Conservation (phyloP, 1,140 invertebrate genomes). For the Drosophila navojoa region DNA sequence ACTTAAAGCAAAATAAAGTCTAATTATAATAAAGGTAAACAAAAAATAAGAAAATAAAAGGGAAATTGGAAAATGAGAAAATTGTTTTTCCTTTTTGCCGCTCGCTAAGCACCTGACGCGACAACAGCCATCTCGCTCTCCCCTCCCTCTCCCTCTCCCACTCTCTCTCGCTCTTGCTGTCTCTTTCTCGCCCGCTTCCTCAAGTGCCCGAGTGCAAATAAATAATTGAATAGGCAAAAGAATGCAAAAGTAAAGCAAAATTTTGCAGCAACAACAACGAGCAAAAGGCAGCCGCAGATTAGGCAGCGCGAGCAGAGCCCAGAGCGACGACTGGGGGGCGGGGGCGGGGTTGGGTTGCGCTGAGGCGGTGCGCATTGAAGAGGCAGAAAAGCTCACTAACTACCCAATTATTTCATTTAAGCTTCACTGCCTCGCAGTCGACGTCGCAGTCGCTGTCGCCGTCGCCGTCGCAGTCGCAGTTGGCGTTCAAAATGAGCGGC, state of each 20-base stretch:
- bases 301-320: neutral
- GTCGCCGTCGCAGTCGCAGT: constrained; percentile 2
- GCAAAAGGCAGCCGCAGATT: constrained; percentile 3
- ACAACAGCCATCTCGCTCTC: constrained; percentile 7
- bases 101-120: constrained; percentile 20
- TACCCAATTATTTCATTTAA: constrained; percentile 83
- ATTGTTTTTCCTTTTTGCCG: constrained; percentile 48
- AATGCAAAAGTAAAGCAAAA: constrained; percentile 45
- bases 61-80: constrained; percentile 44
- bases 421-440: constrained; percentile 68
- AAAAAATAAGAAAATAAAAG: constrained; percentile 9
- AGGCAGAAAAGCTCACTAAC: constrained; percentile 67
- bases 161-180: neutral
- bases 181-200: neutral
- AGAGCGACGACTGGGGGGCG: neutral
- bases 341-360: too few species aligned
- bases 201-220: constrained; percentile 60
- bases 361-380: neutral
- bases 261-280: constrained; percentile 25
- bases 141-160: neutral
- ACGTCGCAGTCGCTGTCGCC: neutral
- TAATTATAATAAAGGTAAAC: constrained; percentile 56
- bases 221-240: constrained; percentile 65
- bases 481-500: constrained; percentile 2
- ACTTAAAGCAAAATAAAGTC: constrained; percentile 60